Percentiles rank a stretch among this genome's conserved stretches.
These are phyloP conservation scores for Elachura formosa DNA, from an alignment of 2,113 vertebrate genomes.

Conservation along the genomic window DNA sequence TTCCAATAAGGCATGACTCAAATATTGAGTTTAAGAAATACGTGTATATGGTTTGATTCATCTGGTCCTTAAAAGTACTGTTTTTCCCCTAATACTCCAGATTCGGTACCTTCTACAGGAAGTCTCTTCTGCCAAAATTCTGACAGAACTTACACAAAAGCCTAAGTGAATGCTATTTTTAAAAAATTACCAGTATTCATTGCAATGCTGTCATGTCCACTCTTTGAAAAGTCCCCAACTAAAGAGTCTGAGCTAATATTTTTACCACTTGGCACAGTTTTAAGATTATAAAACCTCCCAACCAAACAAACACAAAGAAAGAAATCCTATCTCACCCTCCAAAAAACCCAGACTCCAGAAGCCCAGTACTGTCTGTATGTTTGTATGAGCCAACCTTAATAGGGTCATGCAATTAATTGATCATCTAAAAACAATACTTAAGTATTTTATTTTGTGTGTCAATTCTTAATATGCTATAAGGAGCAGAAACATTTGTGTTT, in stretches of 20 bases:
- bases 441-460: background rate
- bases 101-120: background rate
- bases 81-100: background rate
- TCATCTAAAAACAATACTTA: background rate
- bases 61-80: background rate
- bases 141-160: background rate
- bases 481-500: background rate
- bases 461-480: background rate
- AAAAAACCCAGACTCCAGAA: background rate
- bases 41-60: background rate
- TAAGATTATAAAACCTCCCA: background rate
- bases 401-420: background rate
- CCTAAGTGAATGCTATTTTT: background rate
- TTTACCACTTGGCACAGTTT: background rate
- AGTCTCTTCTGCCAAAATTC: background rate
- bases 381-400: background rate
- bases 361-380: background rate
- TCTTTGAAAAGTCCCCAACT: background rate
- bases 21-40: background rate
- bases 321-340: background rate
- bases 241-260: background rate
- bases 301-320: background rate
- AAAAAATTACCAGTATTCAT: rapidly evolving
- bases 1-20: background rate
- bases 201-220: background rate